These are phyloP conservation scores for Argyra leucocephala DNA, from an alignment of 2,888 invertebrate genomes.

Conservation along the genomic window DNA sequence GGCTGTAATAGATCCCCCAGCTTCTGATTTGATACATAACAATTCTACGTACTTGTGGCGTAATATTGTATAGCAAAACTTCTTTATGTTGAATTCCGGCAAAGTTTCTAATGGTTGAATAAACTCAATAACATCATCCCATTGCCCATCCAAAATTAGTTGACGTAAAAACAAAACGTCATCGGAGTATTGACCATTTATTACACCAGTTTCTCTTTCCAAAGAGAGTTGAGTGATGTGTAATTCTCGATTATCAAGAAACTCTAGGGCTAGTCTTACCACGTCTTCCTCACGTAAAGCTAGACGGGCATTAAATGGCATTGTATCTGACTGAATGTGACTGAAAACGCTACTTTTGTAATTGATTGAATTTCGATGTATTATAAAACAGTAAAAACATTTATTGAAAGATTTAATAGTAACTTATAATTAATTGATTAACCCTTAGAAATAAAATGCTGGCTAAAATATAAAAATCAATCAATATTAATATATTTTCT, in stretches of 20 bases:
- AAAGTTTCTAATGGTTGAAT: constrained; percentile 82
- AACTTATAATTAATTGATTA: too few species aligned
- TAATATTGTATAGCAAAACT: constrained; percentile 77
- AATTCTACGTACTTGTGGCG: constrained; percentile 91
- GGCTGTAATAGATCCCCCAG: constrained; percentile 65
- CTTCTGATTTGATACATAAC: constrained; percentile 88
- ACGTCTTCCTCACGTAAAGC: constrained; percentile 82
- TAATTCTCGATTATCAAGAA: constrained; percentile 78
- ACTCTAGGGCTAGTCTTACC: constrained; percentile 73
- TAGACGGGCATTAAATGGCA: constrained; percentile 72
- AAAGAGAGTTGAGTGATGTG: constrained; percentile 85
- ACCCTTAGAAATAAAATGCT: too few species aligned
- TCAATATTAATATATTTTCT: too few species aligned
- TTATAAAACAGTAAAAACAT: too few species aligned
- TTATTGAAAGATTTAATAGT: too few species aligned
- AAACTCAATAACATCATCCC: constrained; percentile 95
- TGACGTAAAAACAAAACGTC: constrained; percentile 89
- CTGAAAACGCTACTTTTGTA: too few species aligned
- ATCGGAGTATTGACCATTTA: constrained; percentile 86
- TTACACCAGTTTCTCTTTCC: constrained; percentile 90
- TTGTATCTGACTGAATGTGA: too few species aligned
- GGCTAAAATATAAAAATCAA: too few species aligned
- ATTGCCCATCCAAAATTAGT: constrained; percentile 91
- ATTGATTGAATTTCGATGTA: too few species aligned
- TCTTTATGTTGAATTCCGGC: constrained; percentile 71